Percentiles rank a stretch among this genome's conserved stretches.
Evolutionary conservation across 2,797 vertebrate species (phyloP).

Genomic region (Taenioides sp.): DNA sequence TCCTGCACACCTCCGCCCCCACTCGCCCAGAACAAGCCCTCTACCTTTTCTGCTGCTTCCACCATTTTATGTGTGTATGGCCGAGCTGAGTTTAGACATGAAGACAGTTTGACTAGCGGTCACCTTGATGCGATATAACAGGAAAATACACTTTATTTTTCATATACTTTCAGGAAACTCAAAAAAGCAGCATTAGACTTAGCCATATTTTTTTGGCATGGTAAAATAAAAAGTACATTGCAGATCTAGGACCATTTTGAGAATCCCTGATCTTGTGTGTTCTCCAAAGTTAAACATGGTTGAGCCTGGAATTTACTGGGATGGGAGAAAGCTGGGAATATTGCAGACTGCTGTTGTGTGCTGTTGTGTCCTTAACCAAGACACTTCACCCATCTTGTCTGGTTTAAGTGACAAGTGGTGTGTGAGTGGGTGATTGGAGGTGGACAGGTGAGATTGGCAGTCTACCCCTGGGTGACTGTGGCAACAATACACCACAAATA

Average conservation of each 20-base stretch:
- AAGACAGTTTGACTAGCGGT: conserved; percentile 42
- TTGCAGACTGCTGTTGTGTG: no score
- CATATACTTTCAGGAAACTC: not conserved
- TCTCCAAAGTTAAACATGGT: no score
- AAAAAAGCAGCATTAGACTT: not conserved
- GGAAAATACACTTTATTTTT: conserved; percentile 1
- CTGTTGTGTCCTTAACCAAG: no score
- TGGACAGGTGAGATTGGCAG: no score
- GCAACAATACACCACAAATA: no score
- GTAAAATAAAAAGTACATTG: not conserved
- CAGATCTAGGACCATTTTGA: not conserved
- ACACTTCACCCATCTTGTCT: no score
- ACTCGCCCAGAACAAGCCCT: conserved; percentile 23
- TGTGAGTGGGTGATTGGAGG: no score
- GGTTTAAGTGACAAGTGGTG: no score
- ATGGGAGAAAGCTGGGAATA: no score
- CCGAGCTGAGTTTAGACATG: conserved; percentile 7
- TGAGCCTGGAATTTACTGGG: no score
- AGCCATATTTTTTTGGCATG: not conserved
- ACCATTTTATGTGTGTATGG: conserved; percentile 44
- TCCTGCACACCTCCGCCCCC: conserved; percentile 45
- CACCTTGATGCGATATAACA: conserved; percentile 44
- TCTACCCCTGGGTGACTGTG: no score
- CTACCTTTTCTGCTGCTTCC: conserved; percentile 44
- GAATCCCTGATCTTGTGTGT: no score